Base-by-base conservation (phyloP, 2,888 invertebrate species). In the Zelleria hepariella region DNA sequence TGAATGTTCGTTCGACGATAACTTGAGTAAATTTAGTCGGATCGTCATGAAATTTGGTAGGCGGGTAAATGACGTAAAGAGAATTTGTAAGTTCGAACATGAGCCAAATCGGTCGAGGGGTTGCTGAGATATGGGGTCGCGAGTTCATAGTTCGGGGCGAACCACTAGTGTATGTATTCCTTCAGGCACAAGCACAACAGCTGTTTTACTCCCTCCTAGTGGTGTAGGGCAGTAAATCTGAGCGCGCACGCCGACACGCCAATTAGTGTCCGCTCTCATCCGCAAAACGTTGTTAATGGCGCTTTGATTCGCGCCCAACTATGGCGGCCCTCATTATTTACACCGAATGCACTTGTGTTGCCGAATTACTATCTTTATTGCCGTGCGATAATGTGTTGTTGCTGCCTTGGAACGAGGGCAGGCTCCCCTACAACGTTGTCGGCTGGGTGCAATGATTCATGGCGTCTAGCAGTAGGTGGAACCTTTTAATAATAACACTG, bases 261-360 rank as follows among this genome's bases (percentile, higher is more conserved):
- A 83, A 86, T 87, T 87, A 86, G 84, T 86, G 86, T 84, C 86
- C 78, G 78, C 83, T 78, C 80, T 86, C 86, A 84, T 86, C 86
- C 85, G 82, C 82, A 84, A 83, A 85, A 84, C 84, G 81, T 79
- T 80, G 82, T 82, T 85, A 84, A 86, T 86, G 83, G 81, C 78
- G 73, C 84, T 77, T 76, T 82, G 84, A 83, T 83, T 85, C 74
- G 1, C 32, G 15, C 15, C 32, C 32, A 42, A 42, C 26, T 51
- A 8, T 42, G 32, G 15, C 10, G 15, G 32, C 0, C 32, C 10
- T 42, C 10, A 42, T 42, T 42, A 42, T 42, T 42, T 15, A 10
- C 32, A 42, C 15, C 2, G 10, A 42, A 42, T 42, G 15, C 32
- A 42, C 32, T 42, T 42, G 32, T 15, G 32, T 42, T 42, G 32